A percentile compares a stretch with the other conserved stretches of the same genome.
These are phyloP conservation scores for Ageneiosus marmoratus DNA, from an alignment of 2,113 vertebrate species.

Conservation along the genomic window DNA sequence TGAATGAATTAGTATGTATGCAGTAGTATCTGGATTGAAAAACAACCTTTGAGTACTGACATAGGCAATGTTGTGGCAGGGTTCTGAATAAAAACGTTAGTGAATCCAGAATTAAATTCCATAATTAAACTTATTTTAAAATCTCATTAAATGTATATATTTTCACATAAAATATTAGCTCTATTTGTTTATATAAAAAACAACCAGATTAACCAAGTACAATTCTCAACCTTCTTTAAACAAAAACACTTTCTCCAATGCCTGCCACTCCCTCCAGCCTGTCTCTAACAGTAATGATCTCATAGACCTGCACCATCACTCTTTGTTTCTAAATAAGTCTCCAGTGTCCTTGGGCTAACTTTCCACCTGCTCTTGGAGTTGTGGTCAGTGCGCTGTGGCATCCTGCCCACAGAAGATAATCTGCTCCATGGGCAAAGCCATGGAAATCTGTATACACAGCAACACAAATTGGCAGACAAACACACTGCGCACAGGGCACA, in stretches of 20 bases:
- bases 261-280: not conserved
- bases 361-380: constrained; percentile 27
- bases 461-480: constrained; percentile 25
- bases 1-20: not conserved
- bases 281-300: not conserved
- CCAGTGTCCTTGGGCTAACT: constrained; percentile 6
- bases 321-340: constrained; percentile 22
- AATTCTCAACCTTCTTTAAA: not conserved
- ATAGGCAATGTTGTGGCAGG: not conserved
- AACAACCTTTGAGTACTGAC: not conserved
- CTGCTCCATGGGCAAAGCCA: constrained; percentile 35
- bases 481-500: constrained; percentile 16
- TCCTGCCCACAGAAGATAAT: constrained; percentile 49
- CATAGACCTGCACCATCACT: not conserved
- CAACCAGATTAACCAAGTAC: not conserved
- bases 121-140: not conserved
- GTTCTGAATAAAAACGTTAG: not conserved
- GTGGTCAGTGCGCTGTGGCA: constrained; percentile 13
- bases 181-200: not conserved
- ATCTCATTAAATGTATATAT: not conserved
- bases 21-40: not conserved
- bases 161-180: not conserved
- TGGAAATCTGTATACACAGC: constrained; percentile 37
- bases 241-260: not conserved
- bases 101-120: not conserved